Base-by-base conservation (phyloP, 1,140 invertebrate species). In the Danaus melanippus region DNA sequence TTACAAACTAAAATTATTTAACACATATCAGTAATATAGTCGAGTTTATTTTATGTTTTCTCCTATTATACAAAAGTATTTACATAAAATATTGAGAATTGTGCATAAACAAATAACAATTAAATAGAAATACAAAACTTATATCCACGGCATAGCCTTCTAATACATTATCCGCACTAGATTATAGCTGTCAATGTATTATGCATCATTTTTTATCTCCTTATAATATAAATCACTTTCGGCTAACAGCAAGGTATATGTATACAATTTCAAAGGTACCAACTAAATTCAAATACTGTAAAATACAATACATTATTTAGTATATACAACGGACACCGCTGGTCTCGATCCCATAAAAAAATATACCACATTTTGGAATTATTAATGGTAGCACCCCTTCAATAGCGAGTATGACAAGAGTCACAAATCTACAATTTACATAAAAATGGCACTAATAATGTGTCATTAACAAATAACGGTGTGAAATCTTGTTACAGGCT, bases 101-200 rank as follows among this genome's bases (percentile, higher is more conserved):
- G 87, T 87, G 87, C 87, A 86, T 86, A 86, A 88, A 87, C 85
- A 87, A 87, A 87, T 88, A 87, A 88, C 87, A 88, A 87, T 85
- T 84, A 86, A 85, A 86, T 84, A 85, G 76, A 81, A 82, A 85
- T 79, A 84, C 76, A 85, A 85, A 83, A 83, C 70, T 73, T 81
- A 81, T 77, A 68, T 75, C 78, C 71, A 71, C 75, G 77, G 67
- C 84, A 82, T 75, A 78, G 76, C 79, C 79, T 69, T 74, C 73
- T 76, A 77, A 77, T 79, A 82, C 79, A 84, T 66, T 82, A 73
- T 66, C 75, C 70, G 70, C 71, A 77, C 73, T 82, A 81, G 77
- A 67, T 75, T 74, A 77, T 78, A 83, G 75, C 74, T 80, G 79
- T 81, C 79, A 77, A 73, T 78, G 70, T 84, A 86, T 84, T 84